Conservation (phyloP, 2,797 vertebrate genomes). For the Tenualosa ilisha region DNA sequence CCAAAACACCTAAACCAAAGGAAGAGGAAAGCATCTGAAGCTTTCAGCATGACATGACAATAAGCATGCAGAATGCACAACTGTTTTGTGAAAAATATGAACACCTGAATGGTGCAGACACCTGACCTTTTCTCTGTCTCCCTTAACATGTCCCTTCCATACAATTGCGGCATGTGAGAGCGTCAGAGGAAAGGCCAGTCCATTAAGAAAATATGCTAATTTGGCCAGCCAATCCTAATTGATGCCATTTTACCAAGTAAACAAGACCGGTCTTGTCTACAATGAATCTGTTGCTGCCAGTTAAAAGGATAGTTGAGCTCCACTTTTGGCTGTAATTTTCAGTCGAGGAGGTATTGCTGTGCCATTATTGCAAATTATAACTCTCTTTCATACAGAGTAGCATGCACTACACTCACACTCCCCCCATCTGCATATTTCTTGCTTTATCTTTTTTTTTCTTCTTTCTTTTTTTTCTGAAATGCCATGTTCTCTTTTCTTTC, state of each 20-base stretch:
- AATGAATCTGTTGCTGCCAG: slow-evolving; percentile 79
- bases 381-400: slow-evolving; percentile 76
- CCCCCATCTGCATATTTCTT: slow-evolving; percentile 45
- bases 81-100: slow-evolving; percentile 83
- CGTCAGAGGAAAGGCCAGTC: slow-evolving; percentile 82
- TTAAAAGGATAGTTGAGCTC: slow-evolving; percentile 80
- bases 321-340: slow-evolving; percentile 82
- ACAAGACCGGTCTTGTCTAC: slow-evolving; percentile 78
- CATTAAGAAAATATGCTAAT: slow-evolving; percentile 88
- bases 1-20: slow-evolving; percentile 5
- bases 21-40: not conserved
- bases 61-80: slow-evolving; percentile 76
- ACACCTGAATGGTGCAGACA: slow-evolving; percentile 81
- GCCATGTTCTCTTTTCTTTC: slow-evolving; percentile 29
- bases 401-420: slow-evolving; percentile 77
- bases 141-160: slow-evolving; percentile 83
- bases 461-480: slow-evolving; percentile 44
- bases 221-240: slow-evolving; percentile 83
- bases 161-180: slow-evolving; percentile 71
- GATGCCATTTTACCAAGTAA: slow-evolving; percentile 88
- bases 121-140: slow-evolving; percentile 83
- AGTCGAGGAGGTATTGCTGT: slow-evolving; percentile 79
- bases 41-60: slow-evolving; percentile 73
- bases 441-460: slow-evolving; percentile 61
- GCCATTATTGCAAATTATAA: slow-evolving; percentile 93